Base-by-base conservation (phyloP, 2,888 invertebrate species). In the Saturnia japonica region DNA sequence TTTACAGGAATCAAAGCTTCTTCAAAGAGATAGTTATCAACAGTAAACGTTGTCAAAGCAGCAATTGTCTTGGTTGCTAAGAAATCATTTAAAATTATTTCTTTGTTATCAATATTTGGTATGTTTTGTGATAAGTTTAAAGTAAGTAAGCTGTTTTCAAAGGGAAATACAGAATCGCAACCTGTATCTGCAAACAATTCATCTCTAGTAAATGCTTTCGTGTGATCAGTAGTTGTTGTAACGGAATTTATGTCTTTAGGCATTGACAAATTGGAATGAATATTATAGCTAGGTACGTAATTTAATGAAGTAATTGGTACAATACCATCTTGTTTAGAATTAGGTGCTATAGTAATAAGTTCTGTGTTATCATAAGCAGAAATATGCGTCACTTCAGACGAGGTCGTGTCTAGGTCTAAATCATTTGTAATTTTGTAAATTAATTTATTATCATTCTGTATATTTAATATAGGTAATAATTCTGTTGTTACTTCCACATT, bases 121-220 rank as follows among this genome's bases (percentile, higher is more conserved):
- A 40, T n/a, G n/a, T n/a, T 40, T 64, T 40, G 34, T 64, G n/a
- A 40, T 1, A 64, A 40, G 40, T 64, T 64, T 64, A n/a, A 64
- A 40, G 19, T 40, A 1, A 40, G 1, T 40, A n/a, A 19, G n/a
- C 11, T 64, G 8, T 64, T 40, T 40, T 40, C 40, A 60, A 60
- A 25, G 14, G 57, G 16, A 60, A 28, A 14, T 14, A 4, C 57
- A 60, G 57, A 54, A 22, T 7, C 22, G 34, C 22, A 28, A 14
- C 34, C 16, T 62, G 14, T 62, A 34, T 34, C 28, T 22, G 16
- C 34, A 34, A 12, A 16, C 8, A 34, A 62, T 4, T 34, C 34
- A 7, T 28, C 62, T 16, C 34, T 34, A 62, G 62, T 62, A 12
- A 62, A 34, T 8, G 16, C 19, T 34, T 62, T 22, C 14, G 34